Evolutionary conservation across 2,888 invertebrate genomes (phyloP).

Genomic region (Zelleria hepariella): DNA sequence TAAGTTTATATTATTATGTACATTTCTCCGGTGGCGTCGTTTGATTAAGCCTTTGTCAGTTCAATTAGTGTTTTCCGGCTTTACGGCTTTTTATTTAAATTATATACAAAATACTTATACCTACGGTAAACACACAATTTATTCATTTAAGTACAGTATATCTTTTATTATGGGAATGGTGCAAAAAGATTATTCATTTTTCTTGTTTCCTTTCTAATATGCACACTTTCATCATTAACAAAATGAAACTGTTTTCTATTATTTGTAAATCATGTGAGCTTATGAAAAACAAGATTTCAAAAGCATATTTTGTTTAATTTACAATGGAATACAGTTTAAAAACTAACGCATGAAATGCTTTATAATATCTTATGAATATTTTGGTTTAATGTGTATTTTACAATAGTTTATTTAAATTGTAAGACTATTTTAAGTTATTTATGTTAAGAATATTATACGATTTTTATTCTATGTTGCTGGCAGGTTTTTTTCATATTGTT

Average conservation of each 20-base stretch:
- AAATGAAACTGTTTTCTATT: neutral
- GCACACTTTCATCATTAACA: neutral
- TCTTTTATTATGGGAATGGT: neutral
- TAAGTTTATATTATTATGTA: neutral
- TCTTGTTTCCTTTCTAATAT: neutral
- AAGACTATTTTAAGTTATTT: neutral
- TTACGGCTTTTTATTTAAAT: neutral
- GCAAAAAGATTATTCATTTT: neutral
- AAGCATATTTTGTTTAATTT: neutral
- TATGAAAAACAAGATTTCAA: no score
- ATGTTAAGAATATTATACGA: neutral
- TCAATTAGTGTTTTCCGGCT: neutral
- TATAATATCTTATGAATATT: neutral
- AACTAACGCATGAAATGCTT: neutral
- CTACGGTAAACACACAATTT: no score
- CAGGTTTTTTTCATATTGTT: neutral
- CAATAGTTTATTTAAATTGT: neutral
- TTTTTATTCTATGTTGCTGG: neutral
- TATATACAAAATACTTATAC: no score
- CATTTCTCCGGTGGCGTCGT: neutral
- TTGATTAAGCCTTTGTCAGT: slow-evolving; percentile 8
- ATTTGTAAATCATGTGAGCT: no score
- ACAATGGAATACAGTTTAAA: neutral
- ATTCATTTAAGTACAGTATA: no score
- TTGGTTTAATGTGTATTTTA: neutral